These are phyloP conservation scores for Drosophila willistoni DNA, from an alignment of 1,140 invertebrate genomes.

Conservation along the genomic window DNA sequence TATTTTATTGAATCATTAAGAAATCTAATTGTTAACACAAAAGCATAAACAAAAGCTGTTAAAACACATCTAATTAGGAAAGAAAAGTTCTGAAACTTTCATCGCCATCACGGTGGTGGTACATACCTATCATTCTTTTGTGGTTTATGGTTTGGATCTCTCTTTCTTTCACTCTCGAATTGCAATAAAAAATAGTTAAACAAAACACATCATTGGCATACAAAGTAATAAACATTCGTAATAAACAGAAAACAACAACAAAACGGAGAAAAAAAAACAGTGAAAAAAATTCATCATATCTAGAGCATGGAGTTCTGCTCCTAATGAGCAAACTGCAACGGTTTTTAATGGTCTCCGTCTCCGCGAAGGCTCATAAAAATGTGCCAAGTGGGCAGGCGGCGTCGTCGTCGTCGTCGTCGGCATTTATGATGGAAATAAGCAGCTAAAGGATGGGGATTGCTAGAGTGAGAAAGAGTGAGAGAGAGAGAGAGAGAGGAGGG, in stretches of 20 bases:
- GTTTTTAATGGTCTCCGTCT: conserved; percentile 67
- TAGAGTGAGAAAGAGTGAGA: conserved; percentile 13
- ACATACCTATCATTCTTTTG: background rate
- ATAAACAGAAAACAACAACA: conserved; percentile 62
- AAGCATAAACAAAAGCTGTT: conserved; percentile 8
- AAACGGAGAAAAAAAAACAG: conserved; percentile 48
- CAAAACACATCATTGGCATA: conserved; percentile 39
- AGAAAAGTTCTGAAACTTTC: conserved; percentile 38
- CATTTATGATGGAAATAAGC: conserved; percentile 44
- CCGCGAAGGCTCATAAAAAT: conserved; percentile 62
- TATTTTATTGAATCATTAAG: conserved; percentile 7
- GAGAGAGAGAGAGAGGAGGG: conserved; percentile 3
- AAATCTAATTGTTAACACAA: background rate
- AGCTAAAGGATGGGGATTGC: conserved; percentile 28
- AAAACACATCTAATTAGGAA: conserved; percentile 37
- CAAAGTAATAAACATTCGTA: conserved; percentile 46
- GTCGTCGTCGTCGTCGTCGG: conserved; percentile 24
- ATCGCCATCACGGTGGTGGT: background rate
- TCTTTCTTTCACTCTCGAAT: conserved; percentile 35
- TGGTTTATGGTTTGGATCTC: conserved; percentile 3
- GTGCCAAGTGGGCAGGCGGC: conserved; percentile 62
- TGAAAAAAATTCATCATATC: conserved; percentile 73
- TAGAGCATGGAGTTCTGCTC: conserved; percentile 55
- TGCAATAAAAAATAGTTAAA: conserved; percentile 69
- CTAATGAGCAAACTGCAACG: conserved; percentile 78